Evolutionary conservation across 2,888 invertebrate species (phyloP).

Genomic region (Pecten maximus): DNA sequence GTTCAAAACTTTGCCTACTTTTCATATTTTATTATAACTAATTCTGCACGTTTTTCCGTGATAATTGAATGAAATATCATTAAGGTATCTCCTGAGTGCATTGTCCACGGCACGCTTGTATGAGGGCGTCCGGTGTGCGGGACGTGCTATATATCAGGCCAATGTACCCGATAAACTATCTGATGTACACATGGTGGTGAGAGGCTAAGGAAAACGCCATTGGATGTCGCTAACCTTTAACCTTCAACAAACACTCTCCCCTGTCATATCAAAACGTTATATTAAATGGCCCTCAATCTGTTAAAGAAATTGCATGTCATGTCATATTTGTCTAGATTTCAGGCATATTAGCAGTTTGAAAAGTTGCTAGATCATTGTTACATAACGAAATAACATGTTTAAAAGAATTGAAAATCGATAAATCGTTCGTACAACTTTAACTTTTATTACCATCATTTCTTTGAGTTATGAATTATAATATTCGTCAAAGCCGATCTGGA

Average conservation of each 20-base stretch:
- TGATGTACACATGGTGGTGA: constrained; percentile 1
- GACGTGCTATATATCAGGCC: constrained; percentile 13
- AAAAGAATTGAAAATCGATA: neutral
- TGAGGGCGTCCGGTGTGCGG: neutral
- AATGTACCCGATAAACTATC: neutral
- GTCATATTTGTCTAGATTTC: neutral
- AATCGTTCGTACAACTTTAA: too few species aligned
- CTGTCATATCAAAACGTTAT: neutral
- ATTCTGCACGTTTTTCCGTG: neutral
- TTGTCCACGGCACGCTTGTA: neutral
- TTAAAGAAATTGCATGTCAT: constrained; percentile 15
- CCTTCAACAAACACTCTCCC: constrained; percentile 26
- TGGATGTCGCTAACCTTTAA: constrained; percentile 14
- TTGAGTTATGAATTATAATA: too few species aligned
- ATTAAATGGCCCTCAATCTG: neutral
- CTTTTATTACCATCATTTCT: too few species aligned
- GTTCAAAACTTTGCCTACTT: neutral
- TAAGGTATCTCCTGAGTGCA: neutral
- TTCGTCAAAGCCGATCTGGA: too few species aligned
- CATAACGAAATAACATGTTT: neutral
- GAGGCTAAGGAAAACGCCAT: neutral
- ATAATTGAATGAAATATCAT: neutral
- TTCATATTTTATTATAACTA: neutral
- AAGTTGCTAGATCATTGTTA: neutral
- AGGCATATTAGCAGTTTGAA: neutral